Conservation (phyloP, 2,113 vertebrate species). For the Chaetura pelagica region DNA sequence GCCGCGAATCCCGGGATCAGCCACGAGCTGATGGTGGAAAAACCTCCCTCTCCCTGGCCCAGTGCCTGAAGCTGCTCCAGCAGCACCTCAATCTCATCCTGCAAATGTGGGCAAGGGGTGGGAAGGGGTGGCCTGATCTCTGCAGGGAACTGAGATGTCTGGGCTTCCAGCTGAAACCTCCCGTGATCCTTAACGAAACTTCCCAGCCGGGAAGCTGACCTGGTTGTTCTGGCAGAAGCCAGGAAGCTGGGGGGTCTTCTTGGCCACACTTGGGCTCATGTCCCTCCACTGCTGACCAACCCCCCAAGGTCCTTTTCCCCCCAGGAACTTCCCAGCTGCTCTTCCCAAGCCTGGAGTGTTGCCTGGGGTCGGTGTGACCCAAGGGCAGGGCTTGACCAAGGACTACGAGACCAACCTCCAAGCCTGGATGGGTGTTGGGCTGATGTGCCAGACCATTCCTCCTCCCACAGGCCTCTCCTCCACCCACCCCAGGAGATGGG, state of each 20-base stretch:
- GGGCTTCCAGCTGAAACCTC: accelerated
- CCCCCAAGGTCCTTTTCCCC: too few species aligned
- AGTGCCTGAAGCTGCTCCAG: accelerated
- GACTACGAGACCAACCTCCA: too few species aligned
- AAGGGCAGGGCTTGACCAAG: too few species aligned
- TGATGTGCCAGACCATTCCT: background rate
- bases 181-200: accelerated
- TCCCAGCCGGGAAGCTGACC: background rate
- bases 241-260: too few species aligned
- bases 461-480: background rate
- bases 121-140: background rate
- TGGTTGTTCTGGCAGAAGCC: too few species aligned
- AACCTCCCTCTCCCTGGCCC: background rate
- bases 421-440: too few species aligned
- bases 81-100: background rate
- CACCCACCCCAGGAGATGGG: background rate
- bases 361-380: too few species aligned
- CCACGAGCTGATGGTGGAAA: background rate
- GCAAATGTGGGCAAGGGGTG: background rate
- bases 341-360: too few species aligned
- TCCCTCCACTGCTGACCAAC: too few species aligned
- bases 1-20: background rate
- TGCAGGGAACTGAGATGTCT: accelerated
- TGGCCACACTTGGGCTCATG: too few species aligned
- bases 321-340: too few species aligned